Base-by-base conservation (phyloP, 2,113 vertebrate genomes). In the Hoplias malabaricus region DNA sequence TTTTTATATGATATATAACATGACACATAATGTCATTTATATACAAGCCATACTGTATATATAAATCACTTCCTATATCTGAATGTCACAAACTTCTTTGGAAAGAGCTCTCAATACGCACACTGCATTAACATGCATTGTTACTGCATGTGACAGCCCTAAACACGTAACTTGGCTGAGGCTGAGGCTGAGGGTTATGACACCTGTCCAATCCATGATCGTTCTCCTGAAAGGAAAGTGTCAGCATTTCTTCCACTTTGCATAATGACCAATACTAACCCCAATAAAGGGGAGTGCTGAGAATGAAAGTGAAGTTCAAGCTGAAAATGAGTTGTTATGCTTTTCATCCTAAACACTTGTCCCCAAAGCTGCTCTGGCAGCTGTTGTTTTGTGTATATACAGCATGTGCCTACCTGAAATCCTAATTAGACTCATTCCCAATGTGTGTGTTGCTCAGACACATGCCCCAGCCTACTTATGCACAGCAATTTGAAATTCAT, bases 401-500 rank as follows among this genome's bases (percentile, higher is more conserved):
- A 75, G 23, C 11, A 38, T 66, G 46, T 40, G 33, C 23, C 33
- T 54, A 66, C 33, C 73, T 66, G 61, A 54, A 66, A 63, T n/a
- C 54, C 72, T 54, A 75, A 76, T 70, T 65, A 75, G 36, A 53
- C 66, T 70, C 79, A 54, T 34, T 65, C 66, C 48, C 61, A 40
- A 75, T 54, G 33, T 67, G 71, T 62, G 25, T 48, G 42, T 23
- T 40, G 42, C 48, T 62, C 29, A 62, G 56, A 70, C 79, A 59
- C 34, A 69, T 57, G 66, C 66, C 29, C 27, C 61, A 21, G 34
- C 54, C 62, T 61, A 71, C 54, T 59, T 77, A 67, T 68, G 29
- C 71, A 73, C 27, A 16, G 38, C 31, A 53, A 68, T 69, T 68
- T 69, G 36, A 73, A 53, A 78, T 78, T 82, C 70, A 78, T 65